Evolutionary conservation across 2,888 invertebrate genomes (phyloP).

Genomic region (Amorpha juglandis): DNA sequence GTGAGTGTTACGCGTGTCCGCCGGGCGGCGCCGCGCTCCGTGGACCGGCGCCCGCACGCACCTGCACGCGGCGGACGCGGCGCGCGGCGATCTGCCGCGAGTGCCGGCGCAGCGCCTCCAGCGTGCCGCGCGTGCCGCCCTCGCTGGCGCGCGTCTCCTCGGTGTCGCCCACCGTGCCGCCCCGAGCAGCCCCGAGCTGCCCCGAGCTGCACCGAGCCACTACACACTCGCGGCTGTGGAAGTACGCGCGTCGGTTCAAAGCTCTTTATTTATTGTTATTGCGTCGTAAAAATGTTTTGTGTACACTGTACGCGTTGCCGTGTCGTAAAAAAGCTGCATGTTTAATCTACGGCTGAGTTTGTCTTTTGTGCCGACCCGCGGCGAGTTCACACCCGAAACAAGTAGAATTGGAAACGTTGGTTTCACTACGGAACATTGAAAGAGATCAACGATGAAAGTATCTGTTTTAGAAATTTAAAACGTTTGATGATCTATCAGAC

Average conservation of each 20-base stretch:
- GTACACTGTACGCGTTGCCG: conserved; percentile 39
- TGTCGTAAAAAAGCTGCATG: conserved; percentile 41
- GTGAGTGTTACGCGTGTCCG: conserved; percentile 34
- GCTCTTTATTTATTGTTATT: conserved; percentile 55
- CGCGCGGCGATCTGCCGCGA: conserved; percentile 94
- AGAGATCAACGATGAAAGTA: background rate
- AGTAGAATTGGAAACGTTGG: background rate
- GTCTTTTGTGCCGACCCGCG: background rate
- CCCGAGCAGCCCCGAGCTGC: conserved; percentile 28
- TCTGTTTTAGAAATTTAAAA: background rate
- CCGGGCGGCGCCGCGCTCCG: background rate
- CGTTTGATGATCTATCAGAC: background rate
- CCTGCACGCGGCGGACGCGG: conserved; percentile 92
- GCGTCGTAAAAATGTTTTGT: conserved; percentile 56
- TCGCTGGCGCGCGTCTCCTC: conserved; percentile 27
- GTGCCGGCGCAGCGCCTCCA: conserved; percentile 93
- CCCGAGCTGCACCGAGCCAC: conserved; percentile 28
- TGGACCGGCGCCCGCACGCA: conserved; percentile 61
- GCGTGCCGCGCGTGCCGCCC: conserved; percentile 60
- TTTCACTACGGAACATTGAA: background rate
- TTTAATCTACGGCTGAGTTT: conserved; percentile 30
- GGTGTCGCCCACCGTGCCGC: conserved; percentile 28
- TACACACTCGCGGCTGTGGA: conserved; percentile 37
- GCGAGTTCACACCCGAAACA: background rate
- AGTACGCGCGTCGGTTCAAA: conserved; percentile 49